Evolutionary conservation across 2,113 vertebrate species (phyloP), one percentile per base, ranked within the genome.

Genomic region (Neodontobutis hainanensis): DNA sequence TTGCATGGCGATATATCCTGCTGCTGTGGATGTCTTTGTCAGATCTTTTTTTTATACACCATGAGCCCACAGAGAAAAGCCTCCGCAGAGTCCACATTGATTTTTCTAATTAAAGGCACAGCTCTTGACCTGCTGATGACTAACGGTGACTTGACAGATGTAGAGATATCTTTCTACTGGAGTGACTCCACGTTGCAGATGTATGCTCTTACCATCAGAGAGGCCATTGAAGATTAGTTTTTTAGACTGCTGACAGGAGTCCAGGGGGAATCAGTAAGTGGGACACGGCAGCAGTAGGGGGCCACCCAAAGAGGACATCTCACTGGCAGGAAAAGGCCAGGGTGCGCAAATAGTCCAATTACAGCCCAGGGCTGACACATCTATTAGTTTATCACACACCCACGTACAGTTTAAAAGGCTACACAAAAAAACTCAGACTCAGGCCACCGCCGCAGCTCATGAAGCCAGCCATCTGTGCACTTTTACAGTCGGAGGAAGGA

Each of bases 21-120:
- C 73, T 74, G 65, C 65, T 61, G 63, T 60, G 55, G 66, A 70
- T 80, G 52, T 82, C 59, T 88, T 73, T 76, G 78, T 89, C 77
- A 74, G 77, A 89, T 78, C n/a, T 85, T 71, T 79, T 75, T 85
- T 79, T 48, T 75, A 64, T 45, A 35, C 43, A 49, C 68, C 8
- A 50, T 68, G 70, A 75, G 66, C 83, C 76, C 80, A 85, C 84
- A 80, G 81, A 86, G 69, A 75, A 70, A 78, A 87, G 71, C 83
- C 81, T 83, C 79, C 76, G 72, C 81, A 73, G 67, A 62, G 72
- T 51, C 78, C 44, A 42, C 73, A 89, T 87, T 80, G 72, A 85
- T 85, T 88, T 84, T 80, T 75, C 76, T 75, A 82, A 89, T 85
- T 73, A 88, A 89, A 88, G 76, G 84, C 40, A 35, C 9, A 0